Evolutionary conservation across 2,797 vertebrate species (phyloP), one percentile per base, ranked within the genome.

Genomic region (Chelmon rostratus): DNA sequence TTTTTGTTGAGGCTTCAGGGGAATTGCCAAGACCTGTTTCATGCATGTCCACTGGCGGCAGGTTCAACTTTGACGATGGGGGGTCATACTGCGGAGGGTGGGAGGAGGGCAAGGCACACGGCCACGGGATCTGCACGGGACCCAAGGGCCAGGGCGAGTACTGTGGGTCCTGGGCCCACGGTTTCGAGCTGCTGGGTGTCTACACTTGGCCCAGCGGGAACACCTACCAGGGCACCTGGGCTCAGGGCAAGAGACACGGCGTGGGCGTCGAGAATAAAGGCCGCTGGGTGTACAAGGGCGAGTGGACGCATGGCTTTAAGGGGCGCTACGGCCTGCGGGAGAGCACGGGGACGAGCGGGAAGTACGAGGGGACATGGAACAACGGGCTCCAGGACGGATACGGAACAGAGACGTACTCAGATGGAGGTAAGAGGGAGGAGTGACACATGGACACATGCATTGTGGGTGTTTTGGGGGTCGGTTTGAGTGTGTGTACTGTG

Each of bases 21-120:
- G 95, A 96, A 95, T 97, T 97, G 96, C 96, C 97, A 95, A 96
- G 96, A 97, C 94, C 96, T 97, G 96, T 97, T 99, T 97, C 97
- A 98, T 99, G 98, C 98, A 99, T 99, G 98, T 99, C 98, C 97
- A 99, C 97, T 98, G 98, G 98, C 96, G 98, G 98, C 95, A 99
- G 98, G 97, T 99, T 99, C 97, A 98, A 99, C 96, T 99, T 99
- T 98, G 98, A 99, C 93, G 98, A 99, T 97, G 98, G 98, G 96
- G 98, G 98, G 96, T 99, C 98, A 95, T 99, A 99, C 95, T 99
- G 98, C 93, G 98, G 98, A 88, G 98, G 98, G 96, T 99, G 98
- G 98, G 97, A 98, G 92, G 98, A 99, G 93, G 98, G 98, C 94
- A 99, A 99, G 97, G 98, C 98, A 88, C 98, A 99, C 79, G 98